Conservation (phyloP, 2,888 invertebrate species). For the Cantharis rustica region DNA sequence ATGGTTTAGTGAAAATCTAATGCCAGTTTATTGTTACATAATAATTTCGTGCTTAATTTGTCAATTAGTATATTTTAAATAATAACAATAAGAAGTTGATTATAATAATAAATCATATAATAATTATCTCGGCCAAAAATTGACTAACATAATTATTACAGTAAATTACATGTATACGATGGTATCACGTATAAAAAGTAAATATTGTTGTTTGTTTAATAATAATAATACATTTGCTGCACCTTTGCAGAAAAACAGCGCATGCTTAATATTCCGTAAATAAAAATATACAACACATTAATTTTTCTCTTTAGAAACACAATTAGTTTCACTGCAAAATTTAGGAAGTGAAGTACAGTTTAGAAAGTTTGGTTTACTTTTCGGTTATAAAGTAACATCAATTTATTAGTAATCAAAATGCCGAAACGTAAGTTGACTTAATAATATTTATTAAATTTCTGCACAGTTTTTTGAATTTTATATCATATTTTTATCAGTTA, state of each 20-base stretch:
- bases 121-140: background rate
- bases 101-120: background rate
- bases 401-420: background rate
- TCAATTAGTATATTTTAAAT: background rate
- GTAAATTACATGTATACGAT: background rate
- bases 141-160: background rate
- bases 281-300: background rate
- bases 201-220: background rate
- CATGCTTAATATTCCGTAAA: background rate
- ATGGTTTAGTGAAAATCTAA: background rate
- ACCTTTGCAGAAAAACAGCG: background rate
- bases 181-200: background rate
- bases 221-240: background rate
- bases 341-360: background rate
- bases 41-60: background rate
- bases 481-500: background rate
- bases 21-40: background rate
- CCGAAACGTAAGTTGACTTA: background rate
- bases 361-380: background rate
- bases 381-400: background rate
- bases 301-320: conserved; percentile 1
- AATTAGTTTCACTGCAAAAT: conserved; percentile 18
- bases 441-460: background rate
- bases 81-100: background rate
- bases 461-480: background rate